Percentiles rank a stretch among this genome's conserved stretches.
Evolutionary conservation across 2,888 invertebrate species (phyloP).

Genomic region (Cactoblastis cactorum): DNA sequence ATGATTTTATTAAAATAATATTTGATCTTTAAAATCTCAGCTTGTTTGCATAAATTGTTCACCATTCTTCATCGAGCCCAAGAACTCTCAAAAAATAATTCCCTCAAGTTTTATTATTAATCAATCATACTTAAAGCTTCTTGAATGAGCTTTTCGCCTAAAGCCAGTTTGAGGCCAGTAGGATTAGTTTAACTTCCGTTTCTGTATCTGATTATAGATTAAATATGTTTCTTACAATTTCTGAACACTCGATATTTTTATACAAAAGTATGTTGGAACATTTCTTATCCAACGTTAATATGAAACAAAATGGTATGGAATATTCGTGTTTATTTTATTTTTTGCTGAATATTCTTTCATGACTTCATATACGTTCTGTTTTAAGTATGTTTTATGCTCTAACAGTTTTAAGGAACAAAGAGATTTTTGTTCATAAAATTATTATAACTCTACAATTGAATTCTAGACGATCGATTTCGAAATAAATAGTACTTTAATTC

Average conservation of each 20-base stretch:
- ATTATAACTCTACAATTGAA: no score
- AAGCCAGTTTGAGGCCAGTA: not conserved
- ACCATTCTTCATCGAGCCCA: constrained; percentile 32
- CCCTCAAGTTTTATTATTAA: not conserved
- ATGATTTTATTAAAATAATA: constrained; percentile 45
- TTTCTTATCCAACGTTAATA: not conserved
- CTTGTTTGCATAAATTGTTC: not conserved
- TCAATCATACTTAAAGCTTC: not conserved
- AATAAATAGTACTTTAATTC: no score
- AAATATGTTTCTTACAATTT: no score
- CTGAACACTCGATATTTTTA: no score
- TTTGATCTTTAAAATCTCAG: constrained; percentile 24
- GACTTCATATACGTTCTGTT: not conserved
- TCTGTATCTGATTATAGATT: no score
- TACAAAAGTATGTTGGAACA: not conserved
- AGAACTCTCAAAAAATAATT: constrained; percentile 35
- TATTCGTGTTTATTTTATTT: not conserved
- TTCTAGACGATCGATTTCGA: no score
- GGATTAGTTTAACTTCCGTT: not conserved
- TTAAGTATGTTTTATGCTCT: not conserved
- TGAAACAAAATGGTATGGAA: not conserved
- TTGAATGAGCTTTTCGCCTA: not conserved
- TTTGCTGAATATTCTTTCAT: not conserved
- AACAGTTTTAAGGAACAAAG: not conserved
- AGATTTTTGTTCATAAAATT: no score